phyloP scores from a whole-genome alignment of 2,113 vertebrate species.

The Odocoileus virginianus region DNA sequence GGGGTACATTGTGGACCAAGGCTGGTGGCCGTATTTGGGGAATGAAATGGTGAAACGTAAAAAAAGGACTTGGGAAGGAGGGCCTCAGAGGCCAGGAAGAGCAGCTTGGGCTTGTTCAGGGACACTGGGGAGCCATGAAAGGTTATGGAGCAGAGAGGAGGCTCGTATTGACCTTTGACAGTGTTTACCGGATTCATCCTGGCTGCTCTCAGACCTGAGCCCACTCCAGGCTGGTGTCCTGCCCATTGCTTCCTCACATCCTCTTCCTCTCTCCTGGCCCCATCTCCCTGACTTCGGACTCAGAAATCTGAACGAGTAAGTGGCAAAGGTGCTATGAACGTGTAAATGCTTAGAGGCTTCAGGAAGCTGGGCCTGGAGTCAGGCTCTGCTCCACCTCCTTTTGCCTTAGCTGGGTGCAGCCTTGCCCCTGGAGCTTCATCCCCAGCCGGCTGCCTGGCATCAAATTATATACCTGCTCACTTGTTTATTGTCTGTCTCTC shows the following conservation, averaged over 20 bases:
- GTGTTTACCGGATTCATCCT: background rate
- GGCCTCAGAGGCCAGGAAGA: background rate
- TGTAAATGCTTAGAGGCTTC: background rate
- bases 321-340: background rate
- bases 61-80: background rate
- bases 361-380: background rate
- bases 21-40: background rate
- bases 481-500: conserved; percentile 21
- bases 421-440: background rate
- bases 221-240: background rate
- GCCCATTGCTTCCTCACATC: background rate
- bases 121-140: background rate
- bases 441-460: background rate
- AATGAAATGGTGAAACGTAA: background rate
- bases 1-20: background rate
- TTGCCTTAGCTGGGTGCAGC: background rate
- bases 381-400: background rate
- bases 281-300: background rate
- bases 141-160: background rate
- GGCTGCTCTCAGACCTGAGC: background rate
- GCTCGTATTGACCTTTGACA: background rate
- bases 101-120: background rate
- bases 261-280: background rate
- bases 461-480: conserved; percentile 45
- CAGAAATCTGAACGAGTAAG: background rate